Evolutionary conservation across 2,888 invertebrate species (phyloP), one percentile per base, ranked within the genome.

Genomic region (Scelioninae gen. 1): DNA sequence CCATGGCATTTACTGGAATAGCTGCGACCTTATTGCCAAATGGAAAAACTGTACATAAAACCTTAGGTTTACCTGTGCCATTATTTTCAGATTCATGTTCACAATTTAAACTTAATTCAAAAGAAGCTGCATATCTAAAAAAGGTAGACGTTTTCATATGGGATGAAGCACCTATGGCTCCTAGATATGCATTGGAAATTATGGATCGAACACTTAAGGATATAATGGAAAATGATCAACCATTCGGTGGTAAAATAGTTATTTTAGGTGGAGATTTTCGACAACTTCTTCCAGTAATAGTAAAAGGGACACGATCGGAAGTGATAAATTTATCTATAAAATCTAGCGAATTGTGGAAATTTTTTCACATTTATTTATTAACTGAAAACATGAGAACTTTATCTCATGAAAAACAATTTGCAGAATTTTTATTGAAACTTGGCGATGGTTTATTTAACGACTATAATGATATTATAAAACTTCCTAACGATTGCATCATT

Each of bases 1-100:
- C 80, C 83, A 87, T 90, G 69, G 89, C 90, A 3, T 91, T 43
- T n/a, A 43, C 43, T 11, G 43, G 43, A n/a, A 43, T 43, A 53
- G 53, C 43, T 31, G 53, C 53, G 11, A 56, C 32, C 2, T 55
- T 56, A 53, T 62, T 72, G 43, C 62, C 51, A 0, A 90, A 89
- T 34, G 88, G 88, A 3, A 88, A 85, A 55, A 31, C 65, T 65
- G 65, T 68, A n/a, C 66, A 83, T 49, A 75, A 75, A 75, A 69
- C 75, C 11, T 79, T 79, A 34, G 63, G 77, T 8, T 74, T 91
- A 23, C 74, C 77, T 32, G 60, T 68, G n/a, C 45, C 68, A 29
- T 10, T 72, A 8, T 72, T 53, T 63, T 38, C 62, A 10, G 55
- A 86, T 81, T 84, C 84, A 11, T 68, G 79, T 43, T 83, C 77